Evolutionary conservation across 2,113 vertebrate species (phyloP), one percentile per base, ranked within the genome.

Genomic region (Dipodomys merriami): DNA sequence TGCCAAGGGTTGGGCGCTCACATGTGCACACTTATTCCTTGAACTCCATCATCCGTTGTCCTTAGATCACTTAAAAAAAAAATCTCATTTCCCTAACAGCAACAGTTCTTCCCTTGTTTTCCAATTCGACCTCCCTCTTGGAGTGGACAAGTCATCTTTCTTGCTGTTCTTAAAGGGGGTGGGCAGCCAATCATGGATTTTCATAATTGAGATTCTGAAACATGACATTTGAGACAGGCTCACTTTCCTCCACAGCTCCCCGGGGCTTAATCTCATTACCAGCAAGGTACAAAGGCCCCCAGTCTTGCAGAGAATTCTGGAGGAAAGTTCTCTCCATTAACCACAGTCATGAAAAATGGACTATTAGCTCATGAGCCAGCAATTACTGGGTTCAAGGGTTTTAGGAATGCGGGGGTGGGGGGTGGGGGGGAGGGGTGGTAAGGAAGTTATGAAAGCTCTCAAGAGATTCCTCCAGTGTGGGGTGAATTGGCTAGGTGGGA

Each of bases 141-240:
- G 71, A 53, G 44, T 22, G 85, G 81, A 91, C 62, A 95, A 88
- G 73, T 30, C 46, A 49, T 88, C 62, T 33, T 72, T 65, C 35
- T 92, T 83, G 4, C 78, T 76, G 78, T 78, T 88, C 20, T 23
- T 73, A 81, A 77, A n/a, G 18, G 88, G 72, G 1, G 16, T 39
- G 53, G 53, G 53, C 27, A 88, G 64, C n/a, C 83, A 86, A 49
- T 92, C 88, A 94, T 60, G 64, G 62, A 91, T 84, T 86, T 95
- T 94, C 80, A 62, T 74, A 88, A 72, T 91, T 64, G 64, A 30
- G 35, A 72, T 86, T 92, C 86, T 94, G 72, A 93, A 95, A 74
- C 53, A 83, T 72, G 76, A 79, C 83, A 88, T 77, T 65, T 74
- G 72, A 93, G 88, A 84, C 69, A 83, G 67, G 49, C 22, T 83